These are phyloP conservation scores for Helarctos malayanus DNA, from an alignment of 2,797 vertebrate genomes.

Conservation along the genomic window DNA sequence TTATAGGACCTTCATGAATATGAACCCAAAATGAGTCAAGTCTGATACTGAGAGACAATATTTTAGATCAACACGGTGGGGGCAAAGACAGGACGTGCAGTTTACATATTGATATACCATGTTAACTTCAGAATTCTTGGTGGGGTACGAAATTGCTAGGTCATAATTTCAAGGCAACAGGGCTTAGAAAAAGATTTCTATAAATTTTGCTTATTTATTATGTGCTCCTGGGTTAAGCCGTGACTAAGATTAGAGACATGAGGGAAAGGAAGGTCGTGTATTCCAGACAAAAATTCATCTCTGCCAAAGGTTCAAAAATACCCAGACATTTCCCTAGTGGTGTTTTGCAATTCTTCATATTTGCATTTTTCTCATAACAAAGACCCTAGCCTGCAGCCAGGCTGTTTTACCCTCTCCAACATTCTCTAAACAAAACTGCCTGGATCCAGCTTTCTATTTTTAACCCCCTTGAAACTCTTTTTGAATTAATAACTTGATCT, in stretches of 20 bases:
- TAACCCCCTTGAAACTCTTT: constrained; percentile 67
- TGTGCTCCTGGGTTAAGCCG: background rate
- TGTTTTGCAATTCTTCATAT: background rate
- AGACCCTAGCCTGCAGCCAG: constrained; percentile 40
- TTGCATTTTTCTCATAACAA: constrained; percentile 67
- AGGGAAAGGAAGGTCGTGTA: background rate
- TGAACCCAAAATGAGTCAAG: background rate
- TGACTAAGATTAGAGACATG: background rate
- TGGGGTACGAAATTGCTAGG: constrained; percentile 7
- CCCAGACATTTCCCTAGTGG: constrained; percentile 39
- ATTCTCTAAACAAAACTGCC: constrained; percentile 71
- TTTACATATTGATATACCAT: constrained; percentile 1
- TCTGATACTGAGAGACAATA: background rate
- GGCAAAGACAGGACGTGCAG: background rate
- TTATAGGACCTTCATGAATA: background rate
- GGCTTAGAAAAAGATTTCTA: constrained; percentile 57
- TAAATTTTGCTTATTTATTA: constrained; percentile 56
- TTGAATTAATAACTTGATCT: constrained; percentile 73
- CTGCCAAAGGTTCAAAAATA: constrained; percentile 64
- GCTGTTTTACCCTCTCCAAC: constrained; percentile 44
- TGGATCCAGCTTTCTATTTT: constrained; percentile 72
- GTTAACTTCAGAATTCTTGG: constrained; percentile 2
- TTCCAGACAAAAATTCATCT: constrained; percentile 45
- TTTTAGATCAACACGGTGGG: constrained; percentile 37
- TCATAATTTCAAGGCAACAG: constrained; percentile 64